A percentile compares a stretch with the other conserved stretches of the same genome.
These are phyloP conservation scores for Tiliacea aurago DNA, from an alignment of 2,888 invertebrate species.

Conservation along the genomic window DNA sequence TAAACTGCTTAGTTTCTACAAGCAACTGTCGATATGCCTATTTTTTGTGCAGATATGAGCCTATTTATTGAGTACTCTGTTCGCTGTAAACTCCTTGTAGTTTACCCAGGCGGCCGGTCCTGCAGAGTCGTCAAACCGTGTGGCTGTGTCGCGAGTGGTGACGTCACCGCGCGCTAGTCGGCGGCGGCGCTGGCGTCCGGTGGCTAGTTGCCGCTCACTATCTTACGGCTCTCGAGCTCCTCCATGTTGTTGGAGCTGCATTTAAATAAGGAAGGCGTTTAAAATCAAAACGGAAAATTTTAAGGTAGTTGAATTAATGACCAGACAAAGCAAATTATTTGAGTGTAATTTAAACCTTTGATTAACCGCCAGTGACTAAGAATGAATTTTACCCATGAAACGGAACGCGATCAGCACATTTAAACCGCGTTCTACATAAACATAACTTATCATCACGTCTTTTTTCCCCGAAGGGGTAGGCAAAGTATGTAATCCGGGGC, in stretches of 20 bases:
- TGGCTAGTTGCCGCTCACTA: conserved; percentile 88
- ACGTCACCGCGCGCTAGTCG: conserved; percentile 59
- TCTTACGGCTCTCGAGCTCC: conserved; percentile 88
- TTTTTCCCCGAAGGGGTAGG: no score
- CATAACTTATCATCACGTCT: no score
- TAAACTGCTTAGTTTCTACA: not conserved
- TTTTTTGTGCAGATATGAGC: conserved; percentile 35
- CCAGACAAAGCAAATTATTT: not conserved
- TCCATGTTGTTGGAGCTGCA: conserved; percentile 88
- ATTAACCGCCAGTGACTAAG: not conserved
- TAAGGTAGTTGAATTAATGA: not conserved
- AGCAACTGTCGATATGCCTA: conserved; percentile 1
- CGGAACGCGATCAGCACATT: not conserved
- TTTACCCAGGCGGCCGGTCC: conserved; percentile 14
- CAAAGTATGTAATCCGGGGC: no score
- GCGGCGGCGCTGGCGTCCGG: conserved; percentile 65
- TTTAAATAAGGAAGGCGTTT: conserved; percentile 11
- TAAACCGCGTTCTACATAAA: not conserved
- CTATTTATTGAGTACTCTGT: conserved; percentile 7
- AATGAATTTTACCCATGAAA: not conserved
- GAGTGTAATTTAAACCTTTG: not conserved
- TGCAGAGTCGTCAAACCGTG: conserved; percentile 49
- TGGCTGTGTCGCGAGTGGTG: conserved; percentile 38
- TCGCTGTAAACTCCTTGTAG: conserved; percentile 9
- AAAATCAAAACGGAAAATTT: not conserved